These are phyloP conservation scores for Arctopsyche grandis DNA, from an alignment of 1,140 invertebrate genomes.

Conservation along the genomic window DNA sequence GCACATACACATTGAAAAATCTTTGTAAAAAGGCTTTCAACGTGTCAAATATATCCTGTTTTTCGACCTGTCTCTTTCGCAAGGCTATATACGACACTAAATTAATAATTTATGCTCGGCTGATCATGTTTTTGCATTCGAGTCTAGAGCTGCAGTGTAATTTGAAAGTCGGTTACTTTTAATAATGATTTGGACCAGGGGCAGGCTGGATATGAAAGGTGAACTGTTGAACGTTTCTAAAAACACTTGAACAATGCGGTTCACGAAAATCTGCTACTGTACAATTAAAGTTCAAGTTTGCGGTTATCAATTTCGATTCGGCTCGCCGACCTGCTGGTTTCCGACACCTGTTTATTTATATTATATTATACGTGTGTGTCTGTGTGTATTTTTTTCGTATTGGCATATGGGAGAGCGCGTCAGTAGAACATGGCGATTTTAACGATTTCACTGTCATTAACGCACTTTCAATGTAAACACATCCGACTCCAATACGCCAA, in stretches of 20 bases:
- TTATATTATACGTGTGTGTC: not conserved
- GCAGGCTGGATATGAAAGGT: no score
- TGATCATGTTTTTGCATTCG: conserved; percentile 26
- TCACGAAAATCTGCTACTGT: no score
- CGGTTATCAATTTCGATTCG: not conserved
- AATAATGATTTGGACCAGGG: no score
- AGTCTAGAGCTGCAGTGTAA: not conserved
- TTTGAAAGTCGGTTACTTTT: no score
- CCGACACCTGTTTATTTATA: not conserved
- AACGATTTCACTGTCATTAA: conserved; percentile 44
- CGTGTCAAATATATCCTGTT: conserved; percentile 23
- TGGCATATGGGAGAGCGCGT: not conserved
- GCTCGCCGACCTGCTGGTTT: not conserved
- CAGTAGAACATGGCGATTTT: conserved; percentile 13
- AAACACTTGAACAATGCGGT: no score
- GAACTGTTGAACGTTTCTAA: no score
- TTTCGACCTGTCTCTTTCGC: conserved; percentile 20
- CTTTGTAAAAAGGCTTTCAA: conserved; percentile 2
- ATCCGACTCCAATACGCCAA: no score
- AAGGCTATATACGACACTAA: conserved; percentile 4
- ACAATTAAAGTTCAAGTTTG: no score
- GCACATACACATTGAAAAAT: no score
- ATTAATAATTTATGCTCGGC: conserved; percentile 2
- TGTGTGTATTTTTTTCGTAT: conserved; percentile 6
- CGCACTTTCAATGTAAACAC: conserved; percentile 30